Conservation (phyloP, 2,113 vertebrate species). For the Formicarius rufipectus region DNA sequence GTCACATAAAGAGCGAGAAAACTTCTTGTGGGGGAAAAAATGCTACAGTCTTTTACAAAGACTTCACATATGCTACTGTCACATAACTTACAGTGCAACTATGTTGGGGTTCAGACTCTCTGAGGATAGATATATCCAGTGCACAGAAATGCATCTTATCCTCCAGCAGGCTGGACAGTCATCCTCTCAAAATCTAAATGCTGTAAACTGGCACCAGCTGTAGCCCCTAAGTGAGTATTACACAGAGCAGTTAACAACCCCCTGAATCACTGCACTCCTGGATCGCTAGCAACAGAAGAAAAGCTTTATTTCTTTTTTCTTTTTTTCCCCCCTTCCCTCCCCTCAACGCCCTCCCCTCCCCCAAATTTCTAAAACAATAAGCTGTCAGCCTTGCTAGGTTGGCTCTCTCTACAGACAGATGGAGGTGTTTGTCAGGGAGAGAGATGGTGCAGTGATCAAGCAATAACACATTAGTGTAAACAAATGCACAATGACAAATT, state of each 20-base stretch:
- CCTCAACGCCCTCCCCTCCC: not conserved
- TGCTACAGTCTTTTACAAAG: not conserved
- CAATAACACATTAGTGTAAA: not conserved
- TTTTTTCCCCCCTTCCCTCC: not conserved
- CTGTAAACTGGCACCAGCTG: not conserved
- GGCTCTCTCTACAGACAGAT: not conserved
- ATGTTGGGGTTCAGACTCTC: not conserved
- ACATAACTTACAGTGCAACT: not conserved
- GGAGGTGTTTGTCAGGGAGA: not conserved
- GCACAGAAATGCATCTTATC: not conserved
- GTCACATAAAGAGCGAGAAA: not conserved
- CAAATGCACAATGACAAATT: conserved; percentile 12
- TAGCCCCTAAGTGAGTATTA: not conserved
- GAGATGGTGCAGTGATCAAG: not conserved
- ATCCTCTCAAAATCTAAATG: not conserved
- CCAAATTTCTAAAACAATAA: not conserved
- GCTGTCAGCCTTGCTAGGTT: not conserved
- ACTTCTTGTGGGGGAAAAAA: not conserved
- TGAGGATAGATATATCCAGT: not conserved
- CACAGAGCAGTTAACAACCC: not conserved
- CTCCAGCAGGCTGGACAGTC: not conserved
- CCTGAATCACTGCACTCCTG: not conserved
- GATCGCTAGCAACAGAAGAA: not conserved
- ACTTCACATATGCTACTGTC: not conserved
- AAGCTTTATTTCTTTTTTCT: not conserved